Base-by-base conservation (phyloP, 1,140 invertebrate genomes). In the Camponotus pennsylvanicus region DNA sequence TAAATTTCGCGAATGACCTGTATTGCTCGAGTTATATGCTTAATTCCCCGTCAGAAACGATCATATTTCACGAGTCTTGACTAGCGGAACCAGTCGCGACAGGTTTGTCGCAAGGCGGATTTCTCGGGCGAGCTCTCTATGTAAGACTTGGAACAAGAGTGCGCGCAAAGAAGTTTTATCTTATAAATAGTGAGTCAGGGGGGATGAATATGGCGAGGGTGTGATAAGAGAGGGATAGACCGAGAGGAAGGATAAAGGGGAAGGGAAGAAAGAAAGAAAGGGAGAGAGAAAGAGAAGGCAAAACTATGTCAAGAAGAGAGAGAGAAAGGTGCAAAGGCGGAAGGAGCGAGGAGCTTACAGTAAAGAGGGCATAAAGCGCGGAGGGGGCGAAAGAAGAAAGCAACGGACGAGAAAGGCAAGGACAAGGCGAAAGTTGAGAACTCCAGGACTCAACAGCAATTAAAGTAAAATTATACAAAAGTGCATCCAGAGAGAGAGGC, bases 401-500 rank as follows among this genome's bases (percentile, higher is more conserved):
- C 3, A 52, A 45, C 9, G 49, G 13, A 7, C 7, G 34, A 59
- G 82, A 79, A 85, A 89, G 80, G 85, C 80, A 88, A 87, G 85
- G 76, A 83, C 67, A 85, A 75, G 55, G 86, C 85, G 89, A 92
- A 93, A 89, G 92, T 93, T 87, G 90, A 92, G 91, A 92, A 89
- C 91, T 71, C 82, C 63, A 66, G 75, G 73, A 64, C 88, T 93
- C 88, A 92, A 92, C 91, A 92, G 92, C 91, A 93, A 93, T 93
- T 93, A 93, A 93, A 93, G 90, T 93, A 89, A 91, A 93, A 93
- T 93, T 93, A 93, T 93, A 93, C 92, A 92, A 93, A 93, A 92
- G 90, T 92, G 85, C 90, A 92, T 92, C 75, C 71, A 89, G 86
- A 70, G 79, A 70, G 79, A 88, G 86, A 63, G 88, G 87, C 87